phyloP scores from a whole-genome alignment of 2,113 vertebrate genomes.

The Rhynchomys soricoides region DNA sequence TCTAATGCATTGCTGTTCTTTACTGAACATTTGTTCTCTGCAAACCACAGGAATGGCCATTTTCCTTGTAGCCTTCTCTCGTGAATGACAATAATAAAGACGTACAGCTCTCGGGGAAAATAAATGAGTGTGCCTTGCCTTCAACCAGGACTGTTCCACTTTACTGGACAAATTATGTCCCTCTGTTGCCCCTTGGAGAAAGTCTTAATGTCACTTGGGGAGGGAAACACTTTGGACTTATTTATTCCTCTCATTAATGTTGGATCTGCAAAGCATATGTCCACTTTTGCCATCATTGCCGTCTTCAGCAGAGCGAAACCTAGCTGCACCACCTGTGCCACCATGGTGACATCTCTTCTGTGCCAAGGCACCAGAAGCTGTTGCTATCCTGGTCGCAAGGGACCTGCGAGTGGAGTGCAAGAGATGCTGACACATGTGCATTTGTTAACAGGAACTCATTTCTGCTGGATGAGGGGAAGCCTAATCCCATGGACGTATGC shows the following conservation, averaged over 20 bases:
- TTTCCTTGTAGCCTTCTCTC: slow-evolving; percentile 49
- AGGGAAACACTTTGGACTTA: slow-evolving; percentile 6
- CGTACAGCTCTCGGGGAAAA: slow-evolving; percentile 5
- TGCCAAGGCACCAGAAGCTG: neutral
- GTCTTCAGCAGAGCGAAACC: neutral
- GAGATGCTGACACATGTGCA: slow-evolving; percentile 55
- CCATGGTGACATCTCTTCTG: neutral
- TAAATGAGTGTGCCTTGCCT: slow-evolving; percentile 40
- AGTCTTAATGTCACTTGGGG: slow-evolving; percentile 38
- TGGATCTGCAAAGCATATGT: neutral
- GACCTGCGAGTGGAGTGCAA: slow-evolving; percentile 16
- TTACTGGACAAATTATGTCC: neutral
- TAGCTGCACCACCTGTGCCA: neutral
- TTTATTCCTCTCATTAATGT: neutral
- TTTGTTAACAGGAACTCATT: slow-evolving; percentile 73
- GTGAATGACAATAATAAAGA: slow-evolving; percentile 43
- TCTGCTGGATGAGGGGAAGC: slow-evolving; percentile 60
- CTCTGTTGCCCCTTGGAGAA: slow-evolving; percentile 13
- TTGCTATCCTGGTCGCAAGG: neutral
- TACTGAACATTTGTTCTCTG: slow-evolving; percentile 64
- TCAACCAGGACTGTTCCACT: neutral
- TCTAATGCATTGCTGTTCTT: slow-evolving; percentile 38
- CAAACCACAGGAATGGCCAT: slow-evolving; percentile 32
- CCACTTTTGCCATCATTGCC: neutral
- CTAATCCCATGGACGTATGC: slow-evolving; percentile 71